Conservation (phyloP, 2,113 vertebrate species). For the Alaudala cheleensis region DNA sequence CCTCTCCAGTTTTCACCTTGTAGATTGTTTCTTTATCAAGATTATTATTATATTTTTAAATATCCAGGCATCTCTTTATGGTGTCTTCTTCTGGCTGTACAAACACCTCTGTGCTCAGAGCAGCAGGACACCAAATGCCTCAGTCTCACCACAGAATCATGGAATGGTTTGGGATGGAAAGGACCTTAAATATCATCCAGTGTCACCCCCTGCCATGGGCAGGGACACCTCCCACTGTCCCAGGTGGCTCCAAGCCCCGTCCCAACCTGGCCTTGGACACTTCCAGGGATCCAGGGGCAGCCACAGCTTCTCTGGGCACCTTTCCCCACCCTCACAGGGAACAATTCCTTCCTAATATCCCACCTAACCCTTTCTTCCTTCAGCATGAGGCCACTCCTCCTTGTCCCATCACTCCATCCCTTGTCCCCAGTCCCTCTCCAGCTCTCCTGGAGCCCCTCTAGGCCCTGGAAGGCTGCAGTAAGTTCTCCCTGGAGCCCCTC, state of each 20-base stretch:
- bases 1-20: not conserved
- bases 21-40: not conserved
- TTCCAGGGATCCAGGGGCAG: not conserved
- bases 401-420: rapidly evolving
- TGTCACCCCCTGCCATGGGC: rapidly evolving
- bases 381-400: not conserved
- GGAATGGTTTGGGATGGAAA: not conserved
- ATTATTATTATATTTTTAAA: not conserved
- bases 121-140: not conserved
- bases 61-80: not conserved
- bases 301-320: not conserved
- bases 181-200: not conserved
- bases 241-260: rapidly evolving
- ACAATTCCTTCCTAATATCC: not conserved
- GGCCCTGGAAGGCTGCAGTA: rapidly evolving
- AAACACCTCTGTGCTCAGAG: not conserved
- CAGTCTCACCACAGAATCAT: not conserved
- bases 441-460: not conserved
- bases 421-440: not conserved
- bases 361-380: not conserved
- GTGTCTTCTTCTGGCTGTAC: no score
- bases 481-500: not conserved
- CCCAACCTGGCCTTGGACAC: not conserved
- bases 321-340: rapidly evolving
- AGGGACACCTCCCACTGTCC: rapidly evolving